These are phyloP conservation scores for Leiothrix lutea DNA, from an alignment of 2,113 vertebrate genomes.

Conservation along the genomic window DNA sequence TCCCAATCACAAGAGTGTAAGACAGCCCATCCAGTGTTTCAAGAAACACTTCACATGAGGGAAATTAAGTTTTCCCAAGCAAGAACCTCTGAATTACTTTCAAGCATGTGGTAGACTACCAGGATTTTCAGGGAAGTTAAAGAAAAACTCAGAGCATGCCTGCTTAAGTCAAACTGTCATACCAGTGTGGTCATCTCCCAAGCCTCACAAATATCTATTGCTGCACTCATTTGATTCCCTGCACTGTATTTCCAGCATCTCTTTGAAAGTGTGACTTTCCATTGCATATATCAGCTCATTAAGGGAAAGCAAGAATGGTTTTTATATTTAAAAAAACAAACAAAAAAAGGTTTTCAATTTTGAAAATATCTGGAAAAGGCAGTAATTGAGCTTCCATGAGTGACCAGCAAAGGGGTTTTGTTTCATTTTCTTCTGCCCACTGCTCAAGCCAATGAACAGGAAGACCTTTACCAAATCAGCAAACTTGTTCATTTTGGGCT, in stretches of 20 bases:
- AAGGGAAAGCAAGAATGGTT: not conserved
- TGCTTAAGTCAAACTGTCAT: not conserved
- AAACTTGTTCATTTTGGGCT: not conserved
- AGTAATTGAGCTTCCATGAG: not conserved
- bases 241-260: not conserved
- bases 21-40: not conserved
- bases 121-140: not conserved
- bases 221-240: not conserved
- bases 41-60: not conserved
- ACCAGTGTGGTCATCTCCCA: not conserved
- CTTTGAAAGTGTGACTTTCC: not conserved
- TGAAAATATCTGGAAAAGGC: not conserved
- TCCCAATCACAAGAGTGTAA: not conserved
- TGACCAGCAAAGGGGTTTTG: not conserved
- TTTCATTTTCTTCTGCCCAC: not conserved
- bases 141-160: not conserved
- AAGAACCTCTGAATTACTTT: not conserved
- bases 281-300: not conserved
- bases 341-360: not conserved
- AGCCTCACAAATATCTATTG: not conserved
- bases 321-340: not conserved
- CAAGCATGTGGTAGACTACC: not conserved
- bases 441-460: not conserved
- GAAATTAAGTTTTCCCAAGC: not conserved
- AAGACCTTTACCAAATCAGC: not conserved